phyloP scores from a whole-genome alignment of 2,113 vertebrate genomes.

The Spheniscus mendiculus region DNA sequence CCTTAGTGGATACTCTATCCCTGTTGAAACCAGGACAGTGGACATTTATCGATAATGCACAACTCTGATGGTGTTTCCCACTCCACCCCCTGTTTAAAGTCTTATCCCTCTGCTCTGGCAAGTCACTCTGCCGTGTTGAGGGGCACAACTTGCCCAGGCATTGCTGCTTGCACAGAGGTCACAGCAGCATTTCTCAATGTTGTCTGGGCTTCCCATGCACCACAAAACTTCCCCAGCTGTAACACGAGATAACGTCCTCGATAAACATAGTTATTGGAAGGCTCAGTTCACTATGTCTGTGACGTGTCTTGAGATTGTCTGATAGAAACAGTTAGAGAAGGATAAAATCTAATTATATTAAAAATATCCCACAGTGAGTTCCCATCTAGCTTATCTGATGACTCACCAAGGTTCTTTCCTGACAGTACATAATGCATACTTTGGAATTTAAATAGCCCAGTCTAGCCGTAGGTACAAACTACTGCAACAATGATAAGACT shows the following conservation, averaged over 20 bases:
- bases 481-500: background rate
- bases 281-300: background rate
- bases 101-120: background rate
- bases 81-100: background rate
- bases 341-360: background rate
- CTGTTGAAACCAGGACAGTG: too few relatives aligned
- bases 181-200: background rate
- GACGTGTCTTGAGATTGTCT: background rate
- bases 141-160: background rate
- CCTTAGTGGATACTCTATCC: too few relatives aligned
- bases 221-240: background rate
- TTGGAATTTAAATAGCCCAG: background rate
- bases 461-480: background rate
- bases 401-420: background rate
- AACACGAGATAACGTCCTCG: background rate
- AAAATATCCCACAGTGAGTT: background rate
- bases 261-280: background rate
- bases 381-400: background rate
- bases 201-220: background rate
- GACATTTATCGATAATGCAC: accelerated
- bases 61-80: background rate
- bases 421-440: background rate
- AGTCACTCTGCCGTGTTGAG: background rate
- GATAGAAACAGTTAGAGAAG: background rate
- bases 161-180: background rate